Conservation (phyloP, 2,797 vertebrate species). For the Enteromius anoplus region DNA sequence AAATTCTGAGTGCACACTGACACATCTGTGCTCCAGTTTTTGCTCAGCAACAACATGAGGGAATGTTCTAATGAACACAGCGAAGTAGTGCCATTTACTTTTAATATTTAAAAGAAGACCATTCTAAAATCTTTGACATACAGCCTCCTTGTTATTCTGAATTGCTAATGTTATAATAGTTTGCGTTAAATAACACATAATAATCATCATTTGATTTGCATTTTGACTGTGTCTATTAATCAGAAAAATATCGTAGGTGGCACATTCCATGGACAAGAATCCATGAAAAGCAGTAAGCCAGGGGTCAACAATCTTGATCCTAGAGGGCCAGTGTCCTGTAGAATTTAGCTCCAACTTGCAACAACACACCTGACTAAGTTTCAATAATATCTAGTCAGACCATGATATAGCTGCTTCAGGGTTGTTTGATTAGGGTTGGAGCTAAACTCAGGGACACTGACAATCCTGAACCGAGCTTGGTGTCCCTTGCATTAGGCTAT, state of each 20-base stretch:
- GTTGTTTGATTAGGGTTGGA: too few species aligned
- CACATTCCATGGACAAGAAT: background rate
- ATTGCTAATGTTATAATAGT: background rate
- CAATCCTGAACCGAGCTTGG: too few species aligned
- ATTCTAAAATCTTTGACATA: background rate
- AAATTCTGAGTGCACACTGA: conserved; percentile 72
- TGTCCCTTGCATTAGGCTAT: too few species aligned
- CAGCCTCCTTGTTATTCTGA: background rate
- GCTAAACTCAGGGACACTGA: too few species aligned
- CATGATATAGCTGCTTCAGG: too few species aligned
- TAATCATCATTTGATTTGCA: background rate
- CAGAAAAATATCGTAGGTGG: background rate
- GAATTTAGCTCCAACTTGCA: too few species aligned
- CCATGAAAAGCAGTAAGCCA: too few species aligned
- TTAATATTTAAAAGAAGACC: background rate
- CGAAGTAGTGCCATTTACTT: background rate
- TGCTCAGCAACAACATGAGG: conserved; percentile 38
- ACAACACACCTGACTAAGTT: too few species aligned
- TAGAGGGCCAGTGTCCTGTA: too few species aligned
- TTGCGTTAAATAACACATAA: background rate
- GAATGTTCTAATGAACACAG: conserved; percentile 26
- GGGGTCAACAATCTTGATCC: too few species aligned
- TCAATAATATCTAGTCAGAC: too few species aligned
- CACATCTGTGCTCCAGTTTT: conserved; percentile 74
- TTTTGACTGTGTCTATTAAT: background rate